Base-by-base conservation (phyloP, 2,797 vertebrate genomes). In the Passerculus sandwichensis region DNA sequence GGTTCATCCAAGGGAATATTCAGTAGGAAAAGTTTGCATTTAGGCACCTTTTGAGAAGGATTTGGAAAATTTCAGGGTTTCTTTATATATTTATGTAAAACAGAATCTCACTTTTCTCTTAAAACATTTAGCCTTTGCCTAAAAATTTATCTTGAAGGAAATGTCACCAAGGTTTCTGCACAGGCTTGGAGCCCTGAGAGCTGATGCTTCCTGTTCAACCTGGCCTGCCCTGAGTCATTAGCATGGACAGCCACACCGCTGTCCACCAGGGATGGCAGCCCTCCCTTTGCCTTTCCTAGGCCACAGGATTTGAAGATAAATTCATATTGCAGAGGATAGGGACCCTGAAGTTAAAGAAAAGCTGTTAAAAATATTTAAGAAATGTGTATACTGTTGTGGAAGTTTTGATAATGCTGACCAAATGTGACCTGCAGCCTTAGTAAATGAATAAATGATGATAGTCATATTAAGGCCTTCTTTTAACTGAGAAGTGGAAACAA, bases 241-340 rank as follows among this genome's bases (percentile, higher is more conserved):
- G 38, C 6, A 4, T 4, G 10, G 54, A 25, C 12, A 51, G 45
- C 19, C 7, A 6, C 16, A 30, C 7, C 4, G 8, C 18, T 12
- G 4, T 3, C 66, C 5, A 3, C 40, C 7, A 32, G 66, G 38
- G 11, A 20, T 1, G 0, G 18, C 23, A 9, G 13, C 3, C 8
- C n/a, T 20, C 12, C 26, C 11, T 29, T 18, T 0, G 0, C 5
- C 60, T 32, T 11, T 22, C 38, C 61, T 11, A 7, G 15, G 36
- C 13, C 54, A 16, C 0, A 1, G 2, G 12, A 26, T 59, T 23
- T 69, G 42, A 42, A 61, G 65, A 50, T n/a, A 57, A 72, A 78
- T 48, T 64, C 4, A 0, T 34, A 4, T 50, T 32, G 5, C 5
- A 27, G 44, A 67, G 13, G 18, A 15, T 5, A 32, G 38, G 16